Conservation (phyloP, 2,888 invertebrate genomes). For the Zeuzera pyrina region DNA sequence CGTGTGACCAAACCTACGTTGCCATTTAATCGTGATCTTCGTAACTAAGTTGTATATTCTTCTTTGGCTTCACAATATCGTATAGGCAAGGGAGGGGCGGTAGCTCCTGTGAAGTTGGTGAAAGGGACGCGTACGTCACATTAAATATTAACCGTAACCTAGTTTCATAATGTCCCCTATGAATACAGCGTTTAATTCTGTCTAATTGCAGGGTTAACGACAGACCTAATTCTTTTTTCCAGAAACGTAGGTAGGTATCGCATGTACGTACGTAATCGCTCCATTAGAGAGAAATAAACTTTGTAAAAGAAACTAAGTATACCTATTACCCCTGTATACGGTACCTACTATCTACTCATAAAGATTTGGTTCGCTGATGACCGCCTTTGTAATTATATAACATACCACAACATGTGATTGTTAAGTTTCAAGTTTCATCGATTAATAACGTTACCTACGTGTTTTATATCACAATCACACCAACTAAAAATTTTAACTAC, state of each 20-base stretch:
- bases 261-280: not conserved
- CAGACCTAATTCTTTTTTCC: constrained; percentile 15
- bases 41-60: constrained; percentile 7
- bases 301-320: too few species aligned
- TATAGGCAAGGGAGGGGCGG: constrained; percentile 6
- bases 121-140: constrained; percentile 20
- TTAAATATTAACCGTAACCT: constrained; percentile 28
- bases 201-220: constrained; percentile 20
- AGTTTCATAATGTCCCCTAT: constrained; percentile 25
- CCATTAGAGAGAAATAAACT: too few species aligned
- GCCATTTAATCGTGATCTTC: constrained; percentile 18
- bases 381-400: too few species aligned
- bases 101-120: constrained; percentile 16
- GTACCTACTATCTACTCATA: too few species aligned
- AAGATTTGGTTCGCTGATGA: too few species aligned
- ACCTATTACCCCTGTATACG: too few species aligned
- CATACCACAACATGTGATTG: too few species aligned
- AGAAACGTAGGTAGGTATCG: constrained; percentile 6
- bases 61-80: not conserved
- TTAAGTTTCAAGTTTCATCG: too few species aligned
- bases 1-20: constrained; percentile 15
- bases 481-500: too few species aligned
- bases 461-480: too few species aligned
- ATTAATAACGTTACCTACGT: too few species aligned
- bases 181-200: constrained; percentile 23